phyloP scores from a whole-genome alignment of 2,888 invertebrate genomes.

The Acleris sparsana region DNA sequence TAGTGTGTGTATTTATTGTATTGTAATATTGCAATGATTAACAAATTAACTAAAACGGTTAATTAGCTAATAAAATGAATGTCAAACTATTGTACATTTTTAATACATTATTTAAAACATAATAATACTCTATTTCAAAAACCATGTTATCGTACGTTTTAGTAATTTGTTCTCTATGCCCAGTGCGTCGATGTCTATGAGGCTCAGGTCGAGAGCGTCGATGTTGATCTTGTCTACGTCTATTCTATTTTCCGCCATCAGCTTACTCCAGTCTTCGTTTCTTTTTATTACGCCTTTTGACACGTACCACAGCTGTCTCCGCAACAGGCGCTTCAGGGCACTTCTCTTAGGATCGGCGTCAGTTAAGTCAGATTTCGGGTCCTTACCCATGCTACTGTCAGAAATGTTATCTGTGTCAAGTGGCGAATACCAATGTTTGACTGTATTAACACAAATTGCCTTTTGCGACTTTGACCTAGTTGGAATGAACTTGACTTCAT shows the following conservation, averaged over 20 bases:
- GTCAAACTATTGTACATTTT: neutral
- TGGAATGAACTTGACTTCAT: neutral
- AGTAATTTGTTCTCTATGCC: constrained; percentile 51
- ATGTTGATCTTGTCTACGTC: constrained; percentile 53
- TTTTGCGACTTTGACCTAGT: neutral
- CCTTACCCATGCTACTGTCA: neutral
- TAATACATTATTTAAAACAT: constrained; percentile 3
- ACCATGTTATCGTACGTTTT: constrained; percentile 48
- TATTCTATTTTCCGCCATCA: constrained; percentile 49
- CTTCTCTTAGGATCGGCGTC: constrained; percentile 36
- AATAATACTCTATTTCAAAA: constrained; percentile 46
- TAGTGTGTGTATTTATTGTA: no score
- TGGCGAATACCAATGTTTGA: constrained; percentile 1
- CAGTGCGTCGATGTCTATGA: constrained; percentile 51
- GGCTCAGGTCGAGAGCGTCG: constrained; percentile 48
- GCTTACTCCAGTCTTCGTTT: constrained; percentile 44
- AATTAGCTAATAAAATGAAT: no score
- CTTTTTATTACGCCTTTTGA: constrained; percentile 48
- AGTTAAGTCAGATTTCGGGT: neutral
- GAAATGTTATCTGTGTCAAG: neutral
- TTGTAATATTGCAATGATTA: no score
- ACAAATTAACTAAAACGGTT: no score
- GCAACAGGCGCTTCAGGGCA: constrained; percentile 46
- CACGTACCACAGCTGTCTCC: constrained; percentile 49
- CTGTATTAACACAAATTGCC: constrained; percentile 1